Evolutionary conservation across 2,113 vertebrate genomes (phyloP), one percentile per base, ranked within the genome.

Genomic region (Leucosticte australis): DNA sequence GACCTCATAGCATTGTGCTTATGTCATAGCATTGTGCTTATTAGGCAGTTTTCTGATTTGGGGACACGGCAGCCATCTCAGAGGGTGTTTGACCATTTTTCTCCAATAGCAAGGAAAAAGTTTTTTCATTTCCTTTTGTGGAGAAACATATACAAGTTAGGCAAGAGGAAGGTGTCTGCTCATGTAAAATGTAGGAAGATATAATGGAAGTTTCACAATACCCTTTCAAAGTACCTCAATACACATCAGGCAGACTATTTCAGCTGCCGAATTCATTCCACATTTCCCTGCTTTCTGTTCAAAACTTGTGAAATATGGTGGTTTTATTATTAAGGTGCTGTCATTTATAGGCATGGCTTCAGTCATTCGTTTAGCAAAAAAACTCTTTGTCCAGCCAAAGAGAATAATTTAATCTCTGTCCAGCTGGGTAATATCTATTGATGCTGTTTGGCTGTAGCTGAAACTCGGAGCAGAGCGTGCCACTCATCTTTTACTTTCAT

Each of bases 111-210:
- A 73, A 82, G 41, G 55, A 46, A 64, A 15, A 60, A 47, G n/a
- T 47, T 79, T 90, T 83, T 91, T 56, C 64, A 59, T 86, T 91
- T 84, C 60, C 55, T 93, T 91, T 87, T 87, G 88, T 81, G 83
- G 22, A 55, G 63, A 57, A 74, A 78, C 60, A 82, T n/a, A 70
- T 21, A 90, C 78, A 90, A 94, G 70, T 23, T 41, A 62, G 55
- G 89, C 77, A 63, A 71, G 55, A 87, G 56, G 59, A 95, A 90
- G 56, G 55, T 57, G 62, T 90, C 53, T 33, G 89, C 94, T 96
- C 94, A 96, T 94, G 93, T 92, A 96, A 95, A 96, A 95, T 95
- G 85, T 41, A 96, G 44, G 84, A 90, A 94, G 82, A 44, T 78
- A 77, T 89, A 96, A 96, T 95, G 90, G 82, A 90, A 93, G 27